Percentiles rank a stretch among this genome's conserved stretches.
Evolutionary conservation across 2,888 invertebrate species (phyloP).

Genomic region (Rhimphoctona megacephalus): DNA sequence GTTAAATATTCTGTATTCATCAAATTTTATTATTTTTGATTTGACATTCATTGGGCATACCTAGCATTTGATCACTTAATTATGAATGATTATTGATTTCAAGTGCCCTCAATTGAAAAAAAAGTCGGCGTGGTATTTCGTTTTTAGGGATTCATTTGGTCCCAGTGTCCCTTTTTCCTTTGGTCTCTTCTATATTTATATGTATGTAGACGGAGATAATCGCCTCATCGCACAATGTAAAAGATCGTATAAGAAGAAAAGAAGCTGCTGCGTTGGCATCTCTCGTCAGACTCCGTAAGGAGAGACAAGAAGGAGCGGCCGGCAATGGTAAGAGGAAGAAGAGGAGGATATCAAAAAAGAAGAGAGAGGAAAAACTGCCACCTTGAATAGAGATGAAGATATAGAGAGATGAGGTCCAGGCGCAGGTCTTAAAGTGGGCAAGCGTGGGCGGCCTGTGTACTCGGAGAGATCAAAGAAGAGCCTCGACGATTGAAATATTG

Average conservation of each 20-base stretch:
- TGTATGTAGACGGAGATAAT: slow-evolving; percentile 24
- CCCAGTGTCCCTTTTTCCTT: not conserved
- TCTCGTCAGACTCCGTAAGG: slow-evolving; percentile 65
- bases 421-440: slow-evolving; percentile 75
- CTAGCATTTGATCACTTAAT: not conserved
- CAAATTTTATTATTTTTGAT: not conserved
- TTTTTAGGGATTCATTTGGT: not conserved
- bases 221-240: slow-evolving; percentile 36
- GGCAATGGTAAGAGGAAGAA: slow-evolving; percentile 43
- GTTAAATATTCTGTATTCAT: not conserved
- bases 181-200: not conserved
- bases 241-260: slow-evolving; percentile 50
- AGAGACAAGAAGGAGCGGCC: slow-evolving; percentile 55
- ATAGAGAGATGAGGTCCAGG: slow-evolving; percentile 67
- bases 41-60: not conserved
- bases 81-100: not conserved
- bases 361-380: slow-evolving; percentile 72
- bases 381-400: slow-evolving; percentile 78
- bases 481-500: slow-evolving; percentile 78
- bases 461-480: slow-evolving; percentile 78
- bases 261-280: slow-evolving; percentile 65
- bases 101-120: not conserved
- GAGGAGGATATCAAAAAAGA: slow-evolving; percentile 50
- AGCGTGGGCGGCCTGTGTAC: slow-evolving; percentile 79
- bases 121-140: not conserved